Evolutionary conservation across 2,113 vertebrate species (phyloP).

Genomic region (Cercopithecus mona): DNA sequence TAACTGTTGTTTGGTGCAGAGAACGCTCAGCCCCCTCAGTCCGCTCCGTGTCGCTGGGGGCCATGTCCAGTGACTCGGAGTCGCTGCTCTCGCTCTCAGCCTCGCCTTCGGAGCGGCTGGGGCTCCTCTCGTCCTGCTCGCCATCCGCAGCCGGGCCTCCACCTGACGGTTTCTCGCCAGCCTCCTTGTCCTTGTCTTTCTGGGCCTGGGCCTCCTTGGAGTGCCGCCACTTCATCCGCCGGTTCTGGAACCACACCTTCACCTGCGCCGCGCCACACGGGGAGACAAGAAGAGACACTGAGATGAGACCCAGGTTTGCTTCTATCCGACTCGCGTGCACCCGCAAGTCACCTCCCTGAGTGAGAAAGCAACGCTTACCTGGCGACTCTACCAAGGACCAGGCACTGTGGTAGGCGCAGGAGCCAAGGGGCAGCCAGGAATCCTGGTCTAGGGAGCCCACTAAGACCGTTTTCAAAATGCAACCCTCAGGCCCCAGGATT

Average conservation of each 20-base stretch:
- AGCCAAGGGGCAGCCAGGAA: neutral
- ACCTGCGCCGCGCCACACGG: slow-evolving; percentile 83
- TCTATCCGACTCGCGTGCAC: rapidly evolving
- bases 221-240: slow-evolving; percentile 98
- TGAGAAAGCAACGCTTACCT: neutral
- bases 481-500: neutral
- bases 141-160: slow-evolving; percentile 33
- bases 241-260: slow-evolving; percentile 99
- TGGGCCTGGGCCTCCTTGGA: slow-evolving; percentile 98
- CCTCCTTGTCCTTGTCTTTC: slow-evolving; percentile 95
- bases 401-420: neutral
- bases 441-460: neutral
- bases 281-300: neutral
- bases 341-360: no score
- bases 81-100: slow-evolving; percentile 95
- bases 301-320: neutral
- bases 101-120: slow-evolving; percentile 92
- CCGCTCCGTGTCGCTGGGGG: slow-evolving; percentile 89
- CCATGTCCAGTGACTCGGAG: slow-evolving; percentile 91
- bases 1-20: slow-evolving; percentile 84
- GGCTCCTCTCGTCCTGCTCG: slow-evolving; percentile 85
- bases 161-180: slow-evolving; percentile 82
- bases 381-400: neutral
- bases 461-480: neutral
- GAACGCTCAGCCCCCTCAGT: slow-evolving; percentile 87